Conservation (phyloP, 1,140 invertebrate genomes). For the Drosophila biarmipes region DNA sequence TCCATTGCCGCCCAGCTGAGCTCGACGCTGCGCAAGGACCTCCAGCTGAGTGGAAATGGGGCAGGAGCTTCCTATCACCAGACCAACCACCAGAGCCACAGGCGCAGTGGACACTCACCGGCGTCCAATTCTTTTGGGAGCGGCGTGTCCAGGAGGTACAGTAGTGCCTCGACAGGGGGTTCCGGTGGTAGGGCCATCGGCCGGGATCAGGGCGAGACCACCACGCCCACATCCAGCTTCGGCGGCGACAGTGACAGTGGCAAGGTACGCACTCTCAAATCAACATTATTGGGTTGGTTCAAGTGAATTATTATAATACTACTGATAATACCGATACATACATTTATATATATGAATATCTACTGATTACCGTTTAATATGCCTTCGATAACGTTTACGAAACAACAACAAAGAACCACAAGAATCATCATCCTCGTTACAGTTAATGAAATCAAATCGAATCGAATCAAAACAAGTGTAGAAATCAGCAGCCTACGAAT, state of each 20-base stretch:
- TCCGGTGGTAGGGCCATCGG: constrained; percentile 41
- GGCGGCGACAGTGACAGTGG: constrained; percentile 85
- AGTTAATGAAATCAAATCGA: constrained; percentile 36
- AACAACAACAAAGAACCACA: constrained; percentile 52
- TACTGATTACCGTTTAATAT: constrained; percentile 74
- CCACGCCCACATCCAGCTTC: constrained; percentile 82
- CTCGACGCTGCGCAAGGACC: constrained; percentile 75
- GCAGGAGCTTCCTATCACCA: constrained; percentile 32
- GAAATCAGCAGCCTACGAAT: constrained; percentile 10
- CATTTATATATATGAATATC: constrained; percentile 61
- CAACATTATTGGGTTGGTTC: constrained; percentile 89
- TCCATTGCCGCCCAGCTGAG: constrained; percentile 76
- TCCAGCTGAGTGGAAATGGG: constrained; percentile 59
- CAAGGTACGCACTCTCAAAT: constrained; percentile 89
- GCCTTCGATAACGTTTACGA: constrained; percentile 66
- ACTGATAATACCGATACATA: constrained; percentile 74
- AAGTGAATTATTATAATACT: constrained; percentile 84
- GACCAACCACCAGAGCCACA: constrained; percentile 13
- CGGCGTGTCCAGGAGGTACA: constrained; percentile 66
- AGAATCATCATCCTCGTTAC: constrained; percentile 48
- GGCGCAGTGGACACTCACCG: constrained; percentile 36
- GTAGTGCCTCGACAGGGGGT: constrained; percentile 67
- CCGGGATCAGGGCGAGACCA: constrained; percentile 54
- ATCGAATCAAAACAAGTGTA: constrained; percentile 21
- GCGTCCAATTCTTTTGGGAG: constrained; percentile 26